These are phyloP conservation scores for Netelia melanura DNA, from an alignment of 2,888 invertebrate genomes.

Conservation along the genomic window DNA sequence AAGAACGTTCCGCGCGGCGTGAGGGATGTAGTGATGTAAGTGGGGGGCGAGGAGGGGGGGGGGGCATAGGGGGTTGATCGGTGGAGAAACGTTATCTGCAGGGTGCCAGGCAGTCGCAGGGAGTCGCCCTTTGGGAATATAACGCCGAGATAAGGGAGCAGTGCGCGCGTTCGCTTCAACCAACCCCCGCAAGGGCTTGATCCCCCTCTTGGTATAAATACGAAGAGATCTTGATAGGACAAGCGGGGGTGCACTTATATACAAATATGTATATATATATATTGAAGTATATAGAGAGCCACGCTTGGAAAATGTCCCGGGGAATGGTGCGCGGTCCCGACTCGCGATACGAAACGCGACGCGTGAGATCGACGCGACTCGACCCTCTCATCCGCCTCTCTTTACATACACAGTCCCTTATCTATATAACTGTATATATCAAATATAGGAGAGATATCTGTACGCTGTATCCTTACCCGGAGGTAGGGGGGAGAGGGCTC, in stretches of 20 bases:
- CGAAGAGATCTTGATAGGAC: conserved; percentile 84
- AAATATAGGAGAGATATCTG: neutral
- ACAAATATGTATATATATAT: conserved; percentile 69
- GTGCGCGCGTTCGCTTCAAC: conserved; percentile 9
- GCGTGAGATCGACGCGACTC: conserved; percentile 23
- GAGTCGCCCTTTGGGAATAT: conserved; percentile 84
- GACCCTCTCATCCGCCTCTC: conserved; percentile 10
- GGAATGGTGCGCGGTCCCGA: neutral
- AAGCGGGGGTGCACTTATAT: conserved; percentile 73
- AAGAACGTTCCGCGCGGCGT: conserved; percentile 18
- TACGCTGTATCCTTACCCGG: conserved; percentile 35
- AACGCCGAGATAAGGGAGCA: conserved; percentile 80
- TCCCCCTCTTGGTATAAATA: conserved; percentile 80
- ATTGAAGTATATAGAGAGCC: neutral
- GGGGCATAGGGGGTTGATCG: conserved; percentile 56
- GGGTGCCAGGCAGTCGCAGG: conserved; percentile 81
- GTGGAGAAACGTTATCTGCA: conserved; percentile 81
- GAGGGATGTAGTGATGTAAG: too few species aligned
- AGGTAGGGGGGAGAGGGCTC: neutral
- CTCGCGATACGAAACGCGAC: neutral
- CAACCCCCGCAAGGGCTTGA: conserved; percentile 74
- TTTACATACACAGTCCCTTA: neutral
- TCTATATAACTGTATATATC: conserved; percentile 58
- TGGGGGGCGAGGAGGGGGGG: neutral
- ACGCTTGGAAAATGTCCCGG: conserved; percentile 8